Base-by-base conservation (phyloP, 2,888 invertebrate species). In the Aromia moschata region DNA sequence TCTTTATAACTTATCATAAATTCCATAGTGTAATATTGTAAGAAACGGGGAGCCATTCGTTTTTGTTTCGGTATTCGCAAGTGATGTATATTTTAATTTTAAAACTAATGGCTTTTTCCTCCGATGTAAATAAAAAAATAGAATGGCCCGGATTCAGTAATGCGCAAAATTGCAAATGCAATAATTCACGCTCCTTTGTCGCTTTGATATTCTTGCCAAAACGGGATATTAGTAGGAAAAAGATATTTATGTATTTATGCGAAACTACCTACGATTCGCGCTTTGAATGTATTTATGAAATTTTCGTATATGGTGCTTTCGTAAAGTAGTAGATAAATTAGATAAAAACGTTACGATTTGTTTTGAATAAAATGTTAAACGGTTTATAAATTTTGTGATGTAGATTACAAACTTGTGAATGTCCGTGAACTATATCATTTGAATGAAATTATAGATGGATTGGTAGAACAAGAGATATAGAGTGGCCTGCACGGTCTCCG, bases 41-140 rank as follows among this genome's bases (percentile, higher is more conserved):
- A 74, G 74, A 71, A 76, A 74, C 75, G 73, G 73, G 71, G 72
- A 72, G 75, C 77, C 77, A 73, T 77, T 77, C 75, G 75, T 76
- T 77, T 77, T 77, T 77, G 74, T 76, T 75, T 76, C 73, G 74
- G 77, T 74, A 74, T 74, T 70, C 74, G 71, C 69, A 72, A 74
- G 77, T 79, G 78, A 78, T 79, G 79, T 79, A 79, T 79, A 79
- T 79, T 79, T 79, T 79, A 78, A 79, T 79, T 79, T 79, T 76
- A 76, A 77, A 78, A 78, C 78, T 79, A 79, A 78, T 77, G 78
- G 77, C 70, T 70, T 72, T 74, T 75, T 72, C 75, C 74, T 74
- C 70, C 74, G 72, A 75, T 77, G 76, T 75, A 77, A 77, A 77
- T 76, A 76, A 77, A 77, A 77, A 77, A 73, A 74, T 71, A 72